phyloP scores from a whole-genome alignment of 2,888 invertebrate genomes.

The Polymixis flavicincta region DNA sequence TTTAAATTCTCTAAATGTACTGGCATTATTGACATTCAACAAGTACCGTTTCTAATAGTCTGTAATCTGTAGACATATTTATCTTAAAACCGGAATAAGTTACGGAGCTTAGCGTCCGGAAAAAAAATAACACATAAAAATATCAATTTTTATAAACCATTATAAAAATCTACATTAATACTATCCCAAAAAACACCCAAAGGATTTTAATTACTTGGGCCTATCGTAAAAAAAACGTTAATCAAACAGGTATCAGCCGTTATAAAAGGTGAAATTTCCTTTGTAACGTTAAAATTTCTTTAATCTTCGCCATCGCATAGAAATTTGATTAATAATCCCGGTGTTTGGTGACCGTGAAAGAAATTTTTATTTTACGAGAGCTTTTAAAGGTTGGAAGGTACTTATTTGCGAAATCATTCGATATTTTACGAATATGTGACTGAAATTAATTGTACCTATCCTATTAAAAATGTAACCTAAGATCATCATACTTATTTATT shows the following conservation, averaged over 20 bases:
- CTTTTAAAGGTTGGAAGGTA: constrained; percentile 36
- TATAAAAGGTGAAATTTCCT: constrained; percentile 61
- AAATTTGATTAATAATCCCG: constrained; percentile 68
- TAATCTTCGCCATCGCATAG: constrained; percentile 60
- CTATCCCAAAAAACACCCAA: constrained; percentile 29
- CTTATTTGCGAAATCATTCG: constrained; percentile 33
- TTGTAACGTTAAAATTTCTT: constrained; percentile 56
- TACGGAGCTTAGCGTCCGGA: too few relatives aligned
- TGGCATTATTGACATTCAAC: neutral
- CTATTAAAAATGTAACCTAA: constrained; percentile 1
- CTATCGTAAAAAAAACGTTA: constrained; percentile 50
- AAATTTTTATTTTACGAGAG: constrained; percentile 53
- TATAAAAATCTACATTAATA: constrained; percentile 15
- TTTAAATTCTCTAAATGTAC: neutral
- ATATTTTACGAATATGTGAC: constrained; percentile 12
- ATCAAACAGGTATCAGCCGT: constrained; percentile 59
- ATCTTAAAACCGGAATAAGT: neutral
- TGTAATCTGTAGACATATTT: neutral
- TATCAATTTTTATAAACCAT: neutral
- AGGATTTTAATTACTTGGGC: constrained; percentile 61
- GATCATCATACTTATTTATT: neutral
- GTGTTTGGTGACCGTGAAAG: constrained; percentile 64
- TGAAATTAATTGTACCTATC: neutral
- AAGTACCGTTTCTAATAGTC: too few relatives aligned
- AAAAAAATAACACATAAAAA: neutral